Percentiles rank a stretch among this genome's conserved stretches.
phyloP scores from a whole-genome alignment of 2,113 vertebrate genomes.

The Calidris pygmaea region DNA sequence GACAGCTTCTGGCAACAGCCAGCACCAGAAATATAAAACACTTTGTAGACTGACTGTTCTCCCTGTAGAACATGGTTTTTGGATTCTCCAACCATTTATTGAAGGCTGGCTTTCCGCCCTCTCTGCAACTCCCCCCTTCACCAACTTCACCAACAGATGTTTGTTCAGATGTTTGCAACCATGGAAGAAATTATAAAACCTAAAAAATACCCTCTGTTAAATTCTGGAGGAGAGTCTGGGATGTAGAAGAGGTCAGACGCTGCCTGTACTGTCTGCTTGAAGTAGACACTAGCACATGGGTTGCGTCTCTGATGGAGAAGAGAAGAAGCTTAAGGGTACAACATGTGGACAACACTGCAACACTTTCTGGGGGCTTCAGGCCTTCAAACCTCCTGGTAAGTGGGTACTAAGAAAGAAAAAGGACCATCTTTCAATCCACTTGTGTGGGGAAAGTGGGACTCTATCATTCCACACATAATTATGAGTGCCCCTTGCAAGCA shows the following conservation, averaged over 20 bases:
- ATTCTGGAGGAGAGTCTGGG: background rate
- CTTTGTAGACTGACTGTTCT: background rate
- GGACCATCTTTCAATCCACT: background rate
- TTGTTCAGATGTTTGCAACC: background rate
- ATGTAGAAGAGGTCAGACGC: background rate
- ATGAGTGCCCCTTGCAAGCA: too few species aligned
- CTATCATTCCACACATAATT: background rate
- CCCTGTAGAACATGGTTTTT: background rate
- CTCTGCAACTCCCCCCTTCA: background rate
- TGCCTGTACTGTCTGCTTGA: background rate
- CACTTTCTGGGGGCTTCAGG: background rate
- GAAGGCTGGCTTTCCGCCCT: background rate
- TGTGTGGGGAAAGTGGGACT: background rate
- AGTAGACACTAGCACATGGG: background rate
- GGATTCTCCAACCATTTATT: background rate
- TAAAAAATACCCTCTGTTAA: background rate
- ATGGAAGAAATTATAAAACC: background rate
- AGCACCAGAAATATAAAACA: slow-evolving; percentile 22
- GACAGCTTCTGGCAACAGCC: background rate
- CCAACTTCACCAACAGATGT: slow-evolving; percentile 18
- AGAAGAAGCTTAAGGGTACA: background rate
- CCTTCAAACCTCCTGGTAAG: background rate
- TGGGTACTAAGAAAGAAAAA: background rate
- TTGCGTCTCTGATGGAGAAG: background rate
- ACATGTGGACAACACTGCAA: background rate